Evolutionary conservation across 2,888 invertebrate genomes (phyloP).

Genomic region (Adelognathus sp.): DNA sequence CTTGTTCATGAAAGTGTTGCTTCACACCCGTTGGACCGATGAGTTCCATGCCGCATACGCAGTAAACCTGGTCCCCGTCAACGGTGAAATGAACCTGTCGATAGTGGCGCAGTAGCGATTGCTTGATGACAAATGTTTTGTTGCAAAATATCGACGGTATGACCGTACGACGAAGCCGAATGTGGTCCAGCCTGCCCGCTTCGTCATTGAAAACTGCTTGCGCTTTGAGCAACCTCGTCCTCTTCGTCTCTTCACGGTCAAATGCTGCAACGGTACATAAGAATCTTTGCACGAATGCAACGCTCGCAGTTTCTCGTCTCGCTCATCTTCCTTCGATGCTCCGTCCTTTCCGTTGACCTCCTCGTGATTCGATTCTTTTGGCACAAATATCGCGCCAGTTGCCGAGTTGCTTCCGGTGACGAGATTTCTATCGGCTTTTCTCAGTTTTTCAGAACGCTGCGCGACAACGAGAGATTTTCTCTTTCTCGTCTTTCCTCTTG

Average conservation of each 20-base stretch:
- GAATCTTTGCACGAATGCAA: slow-evolving; percentile 38
- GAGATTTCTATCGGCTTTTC: not conserved
- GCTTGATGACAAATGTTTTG: not conserved
- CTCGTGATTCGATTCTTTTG: not conserved
- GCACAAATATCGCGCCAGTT: not conserved
- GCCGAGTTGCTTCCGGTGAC: not conserved
- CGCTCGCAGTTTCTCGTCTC: not conserved
- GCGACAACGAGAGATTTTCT: not conserved
- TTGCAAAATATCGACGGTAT: slow-evolving; percentile 29
- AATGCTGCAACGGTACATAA: slow-evolving; percentile 19
- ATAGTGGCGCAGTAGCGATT: slow-evolving; percentile 27
- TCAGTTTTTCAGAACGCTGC: not conserved
- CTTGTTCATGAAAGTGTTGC: slow-evolving; percentile 26
- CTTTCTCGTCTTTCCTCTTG: not conserved
- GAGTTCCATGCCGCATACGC: slow-evolving; percentile 34
- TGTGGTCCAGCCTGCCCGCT: not conserved
- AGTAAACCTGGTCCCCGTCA: not conserved
- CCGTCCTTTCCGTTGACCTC: not conserved
- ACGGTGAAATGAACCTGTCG: not conserved
- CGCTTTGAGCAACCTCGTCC: not conserved
- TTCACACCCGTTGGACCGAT: not conserved
- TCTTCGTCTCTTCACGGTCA: not conserved
- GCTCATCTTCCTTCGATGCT: not conserved
- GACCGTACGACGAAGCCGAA: not conserved
- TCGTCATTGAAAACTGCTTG: not conserved